Evolutionary conservation across 23 tunicate species (phyloP), one percentile per base, ranked within the genome.

Genomic region (Halocynthia aurantium): DNA sequence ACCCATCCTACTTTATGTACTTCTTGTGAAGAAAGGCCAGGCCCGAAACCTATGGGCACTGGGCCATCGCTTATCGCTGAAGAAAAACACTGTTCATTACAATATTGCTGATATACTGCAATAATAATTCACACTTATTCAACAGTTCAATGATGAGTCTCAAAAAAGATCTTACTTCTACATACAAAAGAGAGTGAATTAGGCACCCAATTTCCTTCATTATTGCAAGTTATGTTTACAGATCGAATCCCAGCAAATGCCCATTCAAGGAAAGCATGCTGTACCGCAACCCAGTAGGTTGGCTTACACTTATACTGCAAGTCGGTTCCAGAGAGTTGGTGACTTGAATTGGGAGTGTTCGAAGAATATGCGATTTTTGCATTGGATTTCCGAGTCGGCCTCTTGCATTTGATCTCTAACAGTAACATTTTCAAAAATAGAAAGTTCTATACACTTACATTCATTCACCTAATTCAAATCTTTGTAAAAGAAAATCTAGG

Each of bases 141-240:
- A 67, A 67, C 19, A 11, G 22, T 18, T 2, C 4, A 67, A 18
- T 67, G 22, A 67, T 12, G 72, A 15, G 2, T 67, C 80, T 76
- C 21, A 11, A 11, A 62, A 20, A 77, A 77, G 0, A 69, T 61
- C 81, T 61, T 69, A 88, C 95, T 55, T 77, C 87, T 78, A 64
- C 95, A 88, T 10, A 71, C 80, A 79, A 88, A 88, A 20, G 95
- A 82, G 55, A 76, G 76, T 6, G 79, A 75, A 64, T 83, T 80
- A 2, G 95, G 95, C 53, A 54, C 31, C 87, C 87, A 88, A 19
- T 8, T 9, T 19, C 95, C 95, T 21, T 52, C 55, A 7, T 15
- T 53, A 53, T 50, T 57, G 75, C 95, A 88, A 7, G 6, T 22
- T 17, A 88, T 44, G n/a, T 50, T 17, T 0, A 79, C 84, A 6